These are phyloP conservation scores for Camponotus vicinus DNA, from an alignment of 1,140 invertebrate species.

Conservation along the genomic window DNA sequence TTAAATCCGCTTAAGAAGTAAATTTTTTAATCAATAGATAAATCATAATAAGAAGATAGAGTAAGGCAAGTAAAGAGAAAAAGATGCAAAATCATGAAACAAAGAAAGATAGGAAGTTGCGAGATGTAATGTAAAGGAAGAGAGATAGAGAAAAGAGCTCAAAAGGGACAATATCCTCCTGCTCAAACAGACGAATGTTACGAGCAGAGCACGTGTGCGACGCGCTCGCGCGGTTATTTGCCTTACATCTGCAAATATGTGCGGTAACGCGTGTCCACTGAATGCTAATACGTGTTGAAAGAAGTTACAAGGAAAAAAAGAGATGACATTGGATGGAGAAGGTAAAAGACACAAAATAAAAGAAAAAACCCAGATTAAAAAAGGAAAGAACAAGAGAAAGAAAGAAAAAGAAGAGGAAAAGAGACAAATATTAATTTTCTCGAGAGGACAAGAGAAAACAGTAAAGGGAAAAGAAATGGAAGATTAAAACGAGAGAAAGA, in stretches of 20 bases:
- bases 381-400: neutral
- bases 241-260: constrained; percentile 80
- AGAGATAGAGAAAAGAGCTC: constrained; percentile 50
- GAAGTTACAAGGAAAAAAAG: neutral
- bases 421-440: neutral
- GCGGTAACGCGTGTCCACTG: constrained; percentile 74
- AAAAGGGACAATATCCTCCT: constrained; percentile 50
- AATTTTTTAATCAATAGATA: neutral
- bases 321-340: neutral
- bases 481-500: neutral
- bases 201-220: constrained; percentile 66
- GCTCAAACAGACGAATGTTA: constrained; percentile 67
- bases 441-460: neutral
- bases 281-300: constrained; percentile 73
- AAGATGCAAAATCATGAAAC: constrained; percentile 32
- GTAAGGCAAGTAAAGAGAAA: neutral
- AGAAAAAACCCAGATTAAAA: neutral
- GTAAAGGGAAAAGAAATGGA: neutral
- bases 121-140: constrained; percentile 53
- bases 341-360: neutral
- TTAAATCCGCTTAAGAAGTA: neutral
- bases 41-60: neutral
- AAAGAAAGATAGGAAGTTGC: constrained; percentile 46
- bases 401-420: neutral
- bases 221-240: constrained; percentile 74